Percentiles rank a stretch among this genome's conserved stretches.
Evolutionary conservation across 2,797 vertebrate genomes (phyloP).

Genomic region (Eremophila alpestris): DNA sequence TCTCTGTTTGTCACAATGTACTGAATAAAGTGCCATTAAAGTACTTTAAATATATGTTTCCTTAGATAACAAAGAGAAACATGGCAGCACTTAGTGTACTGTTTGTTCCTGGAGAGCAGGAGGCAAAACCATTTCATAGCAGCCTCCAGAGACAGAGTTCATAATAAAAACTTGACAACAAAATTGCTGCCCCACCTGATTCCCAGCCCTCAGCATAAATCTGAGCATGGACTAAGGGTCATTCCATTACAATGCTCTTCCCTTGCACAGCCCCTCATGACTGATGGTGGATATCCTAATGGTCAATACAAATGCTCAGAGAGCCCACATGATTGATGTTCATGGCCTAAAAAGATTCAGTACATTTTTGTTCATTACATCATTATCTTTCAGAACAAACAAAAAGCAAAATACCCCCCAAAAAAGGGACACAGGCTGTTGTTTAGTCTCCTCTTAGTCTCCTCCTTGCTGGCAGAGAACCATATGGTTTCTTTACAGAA

Average conservation of each 20-base stretch:
- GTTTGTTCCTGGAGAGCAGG: not conserved
- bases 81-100: not conserved
- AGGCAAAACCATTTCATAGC: not conserved
- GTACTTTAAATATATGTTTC: not conserved
- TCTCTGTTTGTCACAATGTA: not conserved
- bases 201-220: not conserved
- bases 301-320: slow-evolving; percentile 54
- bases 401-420: not conserved
- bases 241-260: not conserved
- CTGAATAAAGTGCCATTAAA: not conserved
- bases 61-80: not conserved
- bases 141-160: not conserved
- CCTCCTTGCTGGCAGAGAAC: not conserved
- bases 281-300: not conserved
- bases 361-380: not conserved
- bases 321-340: slow-evolving; percentile 25
- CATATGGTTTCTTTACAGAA: not conserved
- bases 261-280: not conserved
- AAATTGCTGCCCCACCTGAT: not conserved
- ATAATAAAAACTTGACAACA: not conserved
- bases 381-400: not conserved
- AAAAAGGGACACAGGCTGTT: not conserved
- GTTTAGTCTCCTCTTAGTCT: not conserved
- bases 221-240: not conserved
- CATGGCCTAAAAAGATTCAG: not conserved